Percentiles rank a stretch among this genome's conserved stretches.
These are phyloP conservation scores for Delia radicum DNA, from an alignment of 1,140 invertebrate species.

Conservation along the genomic window DNA sequence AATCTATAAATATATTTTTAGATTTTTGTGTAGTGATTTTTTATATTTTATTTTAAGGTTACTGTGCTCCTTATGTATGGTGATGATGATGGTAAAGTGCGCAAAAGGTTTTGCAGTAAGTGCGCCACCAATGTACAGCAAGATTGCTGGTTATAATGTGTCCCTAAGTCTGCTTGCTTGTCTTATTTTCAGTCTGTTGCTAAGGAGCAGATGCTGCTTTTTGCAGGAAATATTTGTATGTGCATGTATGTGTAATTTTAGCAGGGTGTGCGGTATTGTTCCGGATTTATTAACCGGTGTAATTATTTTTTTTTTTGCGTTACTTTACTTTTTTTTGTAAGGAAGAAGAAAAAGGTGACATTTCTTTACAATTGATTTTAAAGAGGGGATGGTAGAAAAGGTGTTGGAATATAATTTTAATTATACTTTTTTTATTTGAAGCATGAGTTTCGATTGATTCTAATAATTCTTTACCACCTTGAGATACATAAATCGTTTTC, in stretches of 20 bases:
- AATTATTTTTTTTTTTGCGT: conserved; percentile 5
- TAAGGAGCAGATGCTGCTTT: background rate
- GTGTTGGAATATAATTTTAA: background rate
- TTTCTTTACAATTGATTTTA: background rate
- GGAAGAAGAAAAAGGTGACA: conserved; percentile 6
- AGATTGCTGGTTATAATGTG: background rate
- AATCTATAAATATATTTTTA: background rate
- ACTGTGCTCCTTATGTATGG: background rate
- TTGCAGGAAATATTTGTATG: background rate
- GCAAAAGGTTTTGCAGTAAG: conserved; percentile 11
- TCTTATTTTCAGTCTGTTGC: background rate
- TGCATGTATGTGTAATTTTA: background rate
- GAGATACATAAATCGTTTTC: too few relatives aligned
- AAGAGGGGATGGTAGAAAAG: background rate
- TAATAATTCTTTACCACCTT: too few relatives aligned
- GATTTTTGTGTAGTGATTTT: background rate
- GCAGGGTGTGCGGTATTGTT: background rate
- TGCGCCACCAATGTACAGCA: background rate
- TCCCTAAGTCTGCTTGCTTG: background rate
- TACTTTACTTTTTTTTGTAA: background rate
- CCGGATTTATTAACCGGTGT: conserved; percentile 17
- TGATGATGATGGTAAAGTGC: conserved; percentile 10
- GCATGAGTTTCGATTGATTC: too few relatives aligned
- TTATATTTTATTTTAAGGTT: too few relatives aligned
- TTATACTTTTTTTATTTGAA: background rate